These are phyloP conservation scores for Dendroctonus valens DNA, from an alignment of 1,140 invertebrate genomes.

Conservation along the genomic window DNA sequence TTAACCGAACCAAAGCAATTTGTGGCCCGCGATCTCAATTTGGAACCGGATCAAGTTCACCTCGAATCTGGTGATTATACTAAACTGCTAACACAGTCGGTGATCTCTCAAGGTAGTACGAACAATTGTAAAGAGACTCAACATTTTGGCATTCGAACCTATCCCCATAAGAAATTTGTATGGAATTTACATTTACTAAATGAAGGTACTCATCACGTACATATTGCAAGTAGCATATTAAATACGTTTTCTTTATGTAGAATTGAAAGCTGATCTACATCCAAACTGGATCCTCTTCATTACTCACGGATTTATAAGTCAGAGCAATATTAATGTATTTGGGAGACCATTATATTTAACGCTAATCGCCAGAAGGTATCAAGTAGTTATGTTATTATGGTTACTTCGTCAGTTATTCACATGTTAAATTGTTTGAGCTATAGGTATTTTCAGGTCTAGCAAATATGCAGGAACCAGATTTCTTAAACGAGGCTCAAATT, in stretches of 20 bases:
- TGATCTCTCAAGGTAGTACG: slow-evolving; percentile 26
- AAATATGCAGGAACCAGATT: slow-evolving; percentile 95
- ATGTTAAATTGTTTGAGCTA: background rate
- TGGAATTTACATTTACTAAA: slow-evolving; percentile 93
- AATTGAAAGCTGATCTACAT: slow-evolving; percentile 72
- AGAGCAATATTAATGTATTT: slow-evolving; percentile 89
- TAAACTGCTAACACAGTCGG: slow-evolving; percentile 27
- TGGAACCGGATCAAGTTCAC: slow-evolving; percentile 23
- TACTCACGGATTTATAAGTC: slow-evolving; percentile 95
- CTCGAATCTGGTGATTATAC: slow-evolving; percentile 17
- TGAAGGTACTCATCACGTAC: slow-evolving; percentile 42
- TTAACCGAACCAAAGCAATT: slow-evolving; percentile 71
- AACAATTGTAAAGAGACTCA: slow-evolving; percentile 33
- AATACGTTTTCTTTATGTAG: slow-evolving; percentile 11
- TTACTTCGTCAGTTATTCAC: background rate
- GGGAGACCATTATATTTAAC: slow-evolving; percentile 88
- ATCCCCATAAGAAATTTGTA: slow-evolving; percentile 83
- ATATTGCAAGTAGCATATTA: background rate
- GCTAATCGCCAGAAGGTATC: slow-evolving; percentile 79
- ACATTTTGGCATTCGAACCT: slow-evolving; percentile 62
- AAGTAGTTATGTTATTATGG: background rate
- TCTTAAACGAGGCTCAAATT: slow-evolving; percentile 93
- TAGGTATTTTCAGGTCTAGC: slow-evolving; percentile 54
- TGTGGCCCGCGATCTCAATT: slow-evolving; percentile 46
- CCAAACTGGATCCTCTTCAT: slow-evolving; percentile 92